Evolutionary conservation across 2,888 invertebrate species (phyloP), one percentile per base, ranked within the genome.

Genomic region (Lamellibrachia satsuma): DNA sequence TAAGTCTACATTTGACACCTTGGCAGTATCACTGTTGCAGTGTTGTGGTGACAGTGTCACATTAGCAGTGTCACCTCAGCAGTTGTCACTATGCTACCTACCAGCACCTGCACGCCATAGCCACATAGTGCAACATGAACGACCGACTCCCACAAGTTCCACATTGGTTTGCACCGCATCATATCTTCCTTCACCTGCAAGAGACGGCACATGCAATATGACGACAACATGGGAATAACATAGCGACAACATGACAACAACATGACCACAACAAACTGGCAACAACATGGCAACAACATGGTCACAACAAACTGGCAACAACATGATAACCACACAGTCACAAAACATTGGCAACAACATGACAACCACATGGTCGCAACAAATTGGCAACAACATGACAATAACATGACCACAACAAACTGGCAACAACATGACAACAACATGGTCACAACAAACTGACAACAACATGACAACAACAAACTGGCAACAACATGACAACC

Each of bases 141-240:
- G n/a, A 75, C n/a, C 75, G 75, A 75, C 75, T 75, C n/a, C 75
- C 75, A 75, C 75, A 75, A n/a, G 75, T 75, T 75, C 75, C 75
- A 75, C 6, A 75, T 75, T n/a, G 75, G 75, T n/a, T 75, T 75
- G n/a, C 75, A 75, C 75, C 75, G 75, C 75, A 75, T 75, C 75
- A 75, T 22, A n/a, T 75, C 75, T n/a, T 75, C 75, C 75, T 75
- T 75, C 75, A 75, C 75, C 75, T 75, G 22, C 22, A n/a, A 22
- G 75, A 75, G 15, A 75, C 75, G n/a, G n/a, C 75, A 11, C 4
- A 75, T 22, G n/a, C 15, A 75, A 75, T n/a, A 22, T 75, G 22
- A 75, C 75, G n/a, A 75, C 75, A 75, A 75, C 75, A 75, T 22
- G 75, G 15, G 11, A 75, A 22, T n/a, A 55, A 55, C 55, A 55